Conservation (phyloP, 2,888 invertebrate species). For the Calameuta pallipes region DNA sequence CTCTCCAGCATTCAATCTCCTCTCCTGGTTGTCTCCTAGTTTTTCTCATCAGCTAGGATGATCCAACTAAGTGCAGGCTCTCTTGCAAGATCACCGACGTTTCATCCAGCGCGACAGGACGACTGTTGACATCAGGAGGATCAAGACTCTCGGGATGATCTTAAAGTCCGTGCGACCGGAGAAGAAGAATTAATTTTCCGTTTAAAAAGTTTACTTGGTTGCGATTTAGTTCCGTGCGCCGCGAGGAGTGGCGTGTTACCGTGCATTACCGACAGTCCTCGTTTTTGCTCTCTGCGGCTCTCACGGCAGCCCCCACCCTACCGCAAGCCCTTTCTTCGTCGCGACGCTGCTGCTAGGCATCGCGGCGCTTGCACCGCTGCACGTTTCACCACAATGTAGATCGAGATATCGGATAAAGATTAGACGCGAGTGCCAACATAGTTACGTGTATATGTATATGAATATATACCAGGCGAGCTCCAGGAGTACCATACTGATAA, state of each 20-base stretch:
- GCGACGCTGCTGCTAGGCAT: constrained; percentile 14
- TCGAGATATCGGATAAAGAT: constrained; percentile 54
- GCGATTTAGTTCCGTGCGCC: constrained; percentile 35
- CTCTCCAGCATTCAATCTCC: constrained; percentile 13
- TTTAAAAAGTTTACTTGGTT: constrained; percentile 41
- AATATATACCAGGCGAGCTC: not conserved
- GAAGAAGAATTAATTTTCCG: constrained; percentile 40
- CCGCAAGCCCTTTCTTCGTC: constrained; percentile 11
- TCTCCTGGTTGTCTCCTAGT: not conserved
- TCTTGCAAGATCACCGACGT: not conserved
- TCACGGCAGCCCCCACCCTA: constrained; percentile 5
- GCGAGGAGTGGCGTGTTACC: constrained; percentile 34
- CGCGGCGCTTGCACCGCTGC: constrained; percentile 21
- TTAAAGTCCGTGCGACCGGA: not conserved
- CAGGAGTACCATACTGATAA: not conserved
- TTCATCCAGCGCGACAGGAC: not conserved
- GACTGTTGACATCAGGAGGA: not conserved
- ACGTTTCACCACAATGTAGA: constrained; percentile 38
- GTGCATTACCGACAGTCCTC: constrained; percentile 35
- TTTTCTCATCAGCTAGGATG: not conserved
- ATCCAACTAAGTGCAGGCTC: not conserved
- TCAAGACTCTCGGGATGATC: not conserved
- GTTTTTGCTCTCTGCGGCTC: constrained; percentile 27
- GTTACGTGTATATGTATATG: not conserved
- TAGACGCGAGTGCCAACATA: constrained; percentile 28